A percentile compares a stretch with the other conserved stretches of the same genome.
Evolutionary conservation across 2,888 invertebrate genomes (phyloP).

Genomic region (Odontocolon sp.): DNA sequence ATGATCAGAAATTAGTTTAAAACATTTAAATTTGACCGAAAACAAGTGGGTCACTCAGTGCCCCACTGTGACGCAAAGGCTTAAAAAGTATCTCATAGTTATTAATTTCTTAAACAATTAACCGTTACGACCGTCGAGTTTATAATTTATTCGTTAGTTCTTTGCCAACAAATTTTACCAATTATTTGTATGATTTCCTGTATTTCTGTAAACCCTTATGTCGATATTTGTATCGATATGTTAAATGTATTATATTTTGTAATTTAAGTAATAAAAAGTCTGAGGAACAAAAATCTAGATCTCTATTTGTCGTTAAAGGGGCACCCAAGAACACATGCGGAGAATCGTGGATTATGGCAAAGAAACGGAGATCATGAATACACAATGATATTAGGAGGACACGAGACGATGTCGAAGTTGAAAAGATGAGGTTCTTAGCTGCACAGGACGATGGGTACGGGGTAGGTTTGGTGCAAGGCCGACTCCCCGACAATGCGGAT

Average conservation of each 20-base stretch:
- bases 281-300: not conserved
- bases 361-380: constrained; percentile 7
- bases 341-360: not conserved
- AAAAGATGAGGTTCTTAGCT: constrained; percentile 76
- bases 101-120: too few relatives aligned
- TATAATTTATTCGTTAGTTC: too few relatives aligned
- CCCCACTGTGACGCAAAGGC: too few relatives aligned
- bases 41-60: too few relatives aligned
- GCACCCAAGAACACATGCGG: constrained; percentile 2
- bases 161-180: too few relatives aligned
- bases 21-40: too few relatives aligned
- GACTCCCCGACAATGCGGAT: constrained; percentile 69
- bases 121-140: too few relatives aligned
- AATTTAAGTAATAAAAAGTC: not conserved
- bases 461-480: constrained; percentile 73
- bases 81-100: too few relatives aligned
- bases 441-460: constrained; percentile 75
- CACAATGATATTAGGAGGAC: constrained; percentile 34
- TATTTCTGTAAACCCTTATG: too few relatives aligned
- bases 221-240: not conserved
- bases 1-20: too few relatives aligned
- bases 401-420: constrained; percentile 61
- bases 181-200: too few relatives aligned
- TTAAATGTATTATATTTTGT: not conserved
- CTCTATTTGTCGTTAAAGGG: constrained; percentile 22